phyloP scores from a whole-genome alignment of 2,113 vertebrate genomes.

The Dasyurus viverrinus region DNA sequence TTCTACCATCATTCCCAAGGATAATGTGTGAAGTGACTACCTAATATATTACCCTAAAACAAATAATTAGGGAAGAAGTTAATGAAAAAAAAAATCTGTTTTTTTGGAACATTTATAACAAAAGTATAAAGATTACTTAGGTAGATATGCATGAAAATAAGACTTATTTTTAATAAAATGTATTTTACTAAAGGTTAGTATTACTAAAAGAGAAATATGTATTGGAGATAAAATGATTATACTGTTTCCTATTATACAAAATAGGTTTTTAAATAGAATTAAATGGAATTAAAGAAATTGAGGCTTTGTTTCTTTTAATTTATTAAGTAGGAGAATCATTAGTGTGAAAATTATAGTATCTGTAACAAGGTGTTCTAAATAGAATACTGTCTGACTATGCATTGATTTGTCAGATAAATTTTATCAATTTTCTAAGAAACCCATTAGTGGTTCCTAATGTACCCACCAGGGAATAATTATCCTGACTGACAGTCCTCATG shows the following conservation, averaged over 20 bases:
- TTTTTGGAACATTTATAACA: not conserved
- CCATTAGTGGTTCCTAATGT: not conserved
- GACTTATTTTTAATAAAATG: constrained; percentile 15
- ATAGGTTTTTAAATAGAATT: not conserved
- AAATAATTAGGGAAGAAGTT: not conserved
- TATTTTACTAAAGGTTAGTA: not conserved
- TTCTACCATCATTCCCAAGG: not conserved
- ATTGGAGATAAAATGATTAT: not conserved
- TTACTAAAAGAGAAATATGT: not conserved
- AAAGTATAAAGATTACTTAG: not conserved
- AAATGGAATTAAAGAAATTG: constrained; percentile 14
- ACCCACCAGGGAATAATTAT: not conserved
- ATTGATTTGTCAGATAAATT: not conserved
- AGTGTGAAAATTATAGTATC: not conserved
- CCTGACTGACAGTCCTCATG: not conserved
- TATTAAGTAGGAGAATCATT: not conserved
- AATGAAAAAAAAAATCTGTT: not conserved
- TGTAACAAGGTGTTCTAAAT: not conserved
- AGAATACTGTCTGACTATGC: not conserved
- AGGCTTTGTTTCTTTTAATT: not conserved
- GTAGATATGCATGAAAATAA: not conserved
- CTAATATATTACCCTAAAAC: not conserved
- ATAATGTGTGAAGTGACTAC: not conserved
- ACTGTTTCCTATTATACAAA: not conserved
- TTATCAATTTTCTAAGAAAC: not conserved